Conservation (phyloP, 2,888 invertebrate species). For the Acleris holmiana region DNA sequence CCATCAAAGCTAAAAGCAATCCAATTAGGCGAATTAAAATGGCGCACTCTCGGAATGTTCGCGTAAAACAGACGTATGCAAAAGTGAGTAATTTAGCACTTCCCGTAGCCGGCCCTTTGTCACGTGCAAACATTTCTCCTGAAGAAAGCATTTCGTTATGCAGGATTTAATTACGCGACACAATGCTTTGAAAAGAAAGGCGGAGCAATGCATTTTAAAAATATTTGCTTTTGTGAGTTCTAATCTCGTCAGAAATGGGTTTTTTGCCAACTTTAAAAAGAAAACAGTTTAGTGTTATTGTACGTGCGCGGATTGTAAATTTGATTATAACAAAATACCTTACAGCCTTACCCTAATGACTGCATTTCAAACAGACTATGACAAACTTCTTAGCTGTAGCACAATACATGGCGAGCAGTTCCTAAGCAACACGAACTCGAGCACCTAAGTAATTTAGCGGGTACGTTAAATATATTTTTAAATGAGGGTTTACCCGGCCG, state of each 20-base stretch:
- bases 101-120: slow-evolving; percentile 33
- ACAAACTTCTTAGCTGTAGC: neutral
- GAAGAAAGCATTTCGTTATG: slow-evolving; percentile 33
- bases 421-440: slow-evolving; percentile 18
- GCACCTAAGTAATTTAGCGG: slow-evolving; percentile 25
- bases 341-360: no score
- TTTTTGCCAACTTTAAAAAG: neutral
- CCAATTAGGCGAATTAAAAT: slow-evolving; percentile 37
- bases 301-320: no score
- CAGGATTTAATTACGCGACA: slow-evolving; percentile 37
- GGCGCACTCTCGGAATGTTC: slow-evolving; percentile 26
- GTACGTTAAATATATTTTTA: slow-evolving; percentile 37
- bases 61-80: slow-evolving; percentile 31
- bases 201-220: slow-evolving; percentile 30
- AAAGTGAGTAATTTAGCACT: slow-evolving; percentile 34
- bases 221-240: slow-evolving; percentile 17
- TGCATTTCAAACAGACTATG: no score
- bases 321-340: no score
- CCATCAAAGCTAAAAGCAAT: slow-evolving; percentile 33
- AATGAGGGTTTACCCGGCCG: slow-evolving; percentile 31
- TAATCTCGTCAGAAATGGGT: slow-evolving; percentile 3
- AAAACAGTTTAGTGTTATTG: neutral
- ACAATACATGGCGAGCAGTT: slow-evolving; percentile 21
- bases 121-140: slow-evolving; percentile 36
- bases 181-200: slow-evolving; percentile 30